Base-by-base conservation (phyloP, 1,140 invertebrate species). In the Drosophila varians region DNA sequence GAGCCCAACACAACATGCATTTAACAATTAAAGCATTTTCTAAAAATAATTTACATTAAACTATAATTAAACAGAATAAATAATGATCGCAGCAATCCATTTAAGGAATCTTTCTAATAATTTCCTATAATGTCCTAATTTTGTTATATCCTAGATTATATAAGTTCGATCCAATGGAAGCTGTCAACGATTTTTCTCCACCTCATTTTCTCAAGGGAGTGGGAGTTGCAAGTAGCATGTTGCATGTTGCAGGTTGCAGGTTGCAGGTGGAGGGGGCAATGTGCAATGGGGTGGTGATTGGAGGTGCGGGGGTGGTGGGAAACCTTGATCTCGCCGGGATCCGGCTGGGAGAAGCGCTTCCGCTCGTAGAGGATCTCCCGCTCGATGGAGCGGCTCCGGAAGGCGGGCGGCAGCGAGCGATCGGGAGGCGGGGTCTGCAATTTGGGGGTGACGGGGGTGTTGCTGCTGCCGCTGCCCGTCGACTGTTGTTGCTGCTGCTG, bases 361-460 rank as follows among this genome's bases (percentile, higher is more conserved):
- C 88, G 80, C 48, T 91, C 90, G 88, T 87, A 83, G n/a, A 70
- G 52, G 25, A 82, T 71, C 60, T 91, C 90, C 16, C 86, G 80
- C 52, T 91, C 90, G 43, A 90, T 90, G 47, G 90, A 91, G 23
- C 83, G 89, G 55, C 83, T 91, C 14, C 90, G 89, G 65, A 90
- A 90, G 16, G 89, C 89, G 18, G 89, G 89, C 23, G 90, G 90
- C 40, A 86, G 55, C 42, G 79, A 84, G 38, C 89, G 84, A 70
- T 91, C 89, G 14, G 68, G 46, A 31, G 78, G 83, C 48, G 89
- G 89, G 21, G 89, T 89, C 58, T 84, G 83, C 62, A 89, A 48
- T 56, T 89, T 88, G 25, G 83, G 83, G 11, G 86, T 88, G 45
- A 88, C 80, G 23, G 89, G 87, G 7, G 84, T 89, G 18, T 79